Percentiles rank a stretch among this genome's conserved stretches.
These are phyloP conservation scores for Acrossocheilus fasciatus DNA, from an alignment of 2,797 vertebrate genomes.

Conservation along the genomic window DNA sequence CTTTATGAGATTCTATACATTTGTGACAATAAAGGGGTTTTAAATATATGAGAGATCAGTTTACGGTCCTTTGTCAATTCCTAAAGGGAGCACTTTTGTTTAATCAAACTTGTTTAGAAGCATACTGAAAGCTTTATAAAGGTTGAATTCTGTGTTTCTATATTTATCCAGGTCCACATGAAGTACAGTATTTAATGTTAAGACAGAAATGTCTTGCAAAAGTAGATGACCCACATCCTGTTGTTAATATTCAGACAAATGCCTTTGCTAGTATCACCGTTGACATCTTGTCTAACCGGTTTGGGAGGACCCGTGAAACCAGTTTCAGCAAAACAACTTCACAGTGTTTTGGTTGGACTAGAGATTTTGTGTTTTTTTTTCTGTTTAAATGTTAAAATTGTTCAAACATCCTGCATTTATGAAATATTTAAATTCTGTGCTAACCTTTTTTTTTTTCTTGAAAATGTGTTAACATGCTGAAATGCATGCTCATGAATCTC, in stretches of 20 bases:
- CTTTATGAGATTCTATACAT: constrained; percentile 67
- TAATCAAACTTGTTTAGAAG: neutral
- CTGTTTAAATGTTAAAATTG: neutral
- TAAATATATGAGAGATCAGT: constrained; percentile 32
- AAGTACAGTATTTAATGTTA: neutral
- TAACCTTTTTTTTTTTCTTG: neutral
- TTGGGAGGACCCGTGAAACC: constrained; percentile 12
- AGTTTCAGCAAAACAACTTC: constrained; percentile 30
- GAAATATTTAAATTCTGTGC: neutral
- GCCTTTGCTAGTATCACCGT: neutral
- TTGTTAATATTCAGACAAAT: neutral
- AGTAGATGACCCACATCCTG: neutral
- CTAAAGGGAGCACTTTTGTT: neutral
- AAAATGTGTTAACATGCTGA: neutral
- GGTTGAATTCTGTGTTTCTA: neutral
- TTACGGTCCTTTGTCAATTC: constrained; percentile 55
- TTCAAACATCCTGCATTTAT: neutral
- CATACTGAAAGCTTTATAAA: neutral
- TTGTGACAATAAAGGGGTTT: constrained; percentile 58
- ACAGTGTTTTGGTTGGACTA: neutral
- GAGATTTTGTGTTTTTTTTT: neutral
- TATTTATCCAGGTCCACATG: neutral
- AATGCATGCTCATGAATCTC: neutral
- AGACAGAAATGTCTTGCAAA: neutral
- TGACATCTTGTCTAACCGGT: constrained; percentile 24